phyloP scores from a whole-genome alignment of 1,140 invertebrate genomes.

The Chelonus insularis region DNA sequence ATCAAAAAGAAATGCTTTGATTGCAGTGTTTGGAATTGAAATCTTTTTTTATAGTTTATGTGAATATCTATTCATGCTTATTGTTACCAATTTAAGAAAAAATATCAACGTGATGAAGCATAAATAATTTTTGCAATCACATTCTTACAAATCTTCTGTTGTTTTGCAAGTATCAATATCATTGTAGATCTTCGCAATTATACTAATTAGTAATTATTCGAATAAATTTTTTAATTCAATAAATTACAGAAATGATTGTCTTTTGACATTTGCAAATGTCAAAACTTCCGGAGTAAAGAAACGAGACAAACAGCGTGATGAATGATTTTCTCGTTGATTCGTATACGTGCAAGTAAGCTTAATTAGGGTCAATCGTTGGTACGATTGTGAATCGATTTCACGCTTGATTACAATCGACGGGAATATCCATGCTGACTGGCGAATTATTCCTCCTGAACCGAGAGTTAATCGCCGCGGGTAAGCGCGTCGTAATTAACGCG shows the following conservation, averaged over 20 bases:
- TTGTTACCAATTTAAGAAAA: too few relatives aligned
- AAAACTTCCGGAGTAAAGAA: constrained; percentile 9
- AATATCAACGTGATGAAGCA: too few relatives aligned
- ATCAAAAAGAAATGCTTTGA: too few relatives aligned
- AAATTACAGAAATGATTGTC: neutral
- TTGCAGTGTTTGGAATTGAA: too few relatives aligned
- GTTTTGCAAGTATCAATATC: too few relatives aligned
- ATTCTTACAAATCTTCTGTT: too few relatives aligned
- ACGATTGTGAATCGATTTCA: constrained; percentile 36
- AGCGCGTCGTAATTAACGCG: constrained; percentile 21
- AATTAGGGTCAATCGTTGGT: constrained; percentile 34
- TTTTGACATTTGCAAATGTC: neutral
- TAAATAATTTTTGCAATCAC: too few relatives aligned
- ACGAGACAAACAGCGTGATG: constrained; percentile 22
- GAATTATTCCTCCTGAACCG: constrained; percentile 18
- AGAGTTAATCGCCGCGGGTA: constrained; percentile 14
- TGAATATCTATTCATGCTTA: too few relatives aligned
- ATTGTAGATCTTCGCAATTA: neutral
- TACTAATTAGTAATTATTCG: neutral
- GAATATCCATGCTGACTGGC: constrained; percentile 19
- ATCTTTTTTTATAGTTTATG: too few relatives aligned
- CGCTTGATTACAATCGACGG: constrained; percentile 34
- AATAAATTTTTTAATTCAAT: too few relatives aligned
- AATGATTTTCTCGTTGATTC: constrained; percentile 29
- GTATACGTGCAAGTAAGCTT: constrained; percentile 21